Base-by-base conservation (phyloP, 2,113 vertebrate genomes). In the Syngnathoides biaculeatus region DNA sequence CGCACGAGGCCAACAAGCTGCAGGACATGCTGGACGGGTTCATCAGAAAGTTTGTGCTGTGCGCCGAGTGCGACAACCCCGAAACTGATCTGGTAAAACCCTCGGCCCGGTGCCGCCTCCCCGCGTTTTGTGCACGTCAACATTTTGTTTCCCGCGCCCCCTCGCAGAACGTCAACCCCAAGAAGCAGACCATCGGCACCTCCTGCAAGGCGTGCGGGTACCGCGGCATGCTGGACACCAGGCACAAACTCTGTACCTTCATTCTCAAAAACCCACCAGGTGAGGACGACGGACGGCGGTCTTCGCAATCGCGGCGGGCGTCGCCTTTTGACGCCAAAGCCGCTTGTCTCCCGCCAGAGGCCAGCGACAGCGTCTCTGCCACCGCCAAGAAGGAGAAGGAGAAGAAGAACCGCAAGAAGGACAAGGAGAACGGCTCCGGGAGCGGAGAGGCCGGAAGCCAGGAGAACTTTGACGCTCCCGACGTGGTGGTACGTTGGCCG, bases 1-100 rank as follows among this genome's bases (percentile, higher is more conserved):
- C 97, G 94, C 97, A 99, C 86, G 97, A 98, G 95, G 97, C 97
- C 89, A 98, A 98, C 93, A 99, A 98, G 93, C 91, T 99, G 93
- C 97, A 99, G 93, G 97, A 99, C 93, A 99, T 99, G 96, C 94
- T 99, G 89, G 97, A 99, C 94, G 96, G 96, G 91, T 99, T 99
- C 94, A 97, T 99, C 94, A 94, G 95, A 93, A 99, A 97, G 93
- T 99, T 98, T 94, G 96, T 99, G 93, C 94, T 98, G 90, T 99
- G 97, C 94, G 91, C 96, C 72, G 96, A 98, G 92, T 99, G 97
- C 90, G 97, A 99, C 89, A 99, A 99, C 94, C 97, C 96, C 85
- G 97, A 99, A 95, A 99, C 97, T 84, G 97, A 98, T 88, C 93
- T 99, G 97, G 97, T 93, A 84, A 89, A 30, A 57, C 64, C 2